Percentiles rank a stretch among this genome's conserved stretches.
phyloP scores from a whole-genome alignment of 2,797 vertebrate species.

The Rhinichthys osculus region DNA sequence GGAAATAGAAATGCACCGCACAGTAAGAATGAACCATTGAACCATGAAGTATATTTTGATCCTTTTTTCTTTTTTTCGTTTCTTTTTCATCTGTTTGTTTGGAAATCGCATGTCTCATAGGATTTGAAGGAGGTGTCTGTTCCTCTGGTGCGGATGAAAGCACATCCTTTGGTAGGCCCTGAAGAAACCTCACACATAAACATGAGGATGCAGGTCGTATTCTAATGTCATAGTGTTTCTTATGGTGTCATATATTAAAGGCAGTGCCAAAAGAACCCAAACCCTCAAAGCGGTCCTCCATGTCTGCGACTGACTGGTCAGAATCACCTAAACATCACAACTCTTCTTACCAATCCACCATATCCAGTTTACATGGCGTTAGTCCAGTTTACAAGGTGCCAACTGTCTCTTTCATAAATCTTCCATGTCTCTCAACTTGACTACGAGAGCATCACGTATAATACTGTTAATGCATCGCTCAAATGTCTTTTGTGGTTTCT shows the following conservation, averaged over 20 bases:
- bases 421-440: neutral
- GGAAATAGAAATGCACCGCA: neutral
- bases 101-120: neutral
- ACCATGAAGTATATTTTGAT: neutral
- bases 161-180: constrained; percentile 23
- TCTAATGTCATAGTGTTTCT: neutral
- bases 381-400: constrained; percentile 12
- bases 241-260: constrained; percentile 9
- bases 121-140: constrained; percentile 40
- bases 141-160: constrained; percentile 25
- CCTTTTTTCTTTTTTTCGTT: neutral
- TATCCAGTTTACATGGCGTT: neutral
- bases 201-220: neutral
- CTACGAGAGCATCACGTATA: no score
- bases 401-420: neutral
- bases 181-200: neutral
- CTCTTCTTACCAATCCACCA: constrained; percentile 4
- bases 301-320: constrained; percentile 9
- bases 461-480: neutral
- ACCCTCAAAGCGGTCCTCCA: constrained; percentile 8
- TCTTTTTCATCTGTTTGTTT: neutral
- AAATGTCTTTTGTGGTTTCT: constrained; percentile 16
- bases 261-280: constrained; percentile 10
- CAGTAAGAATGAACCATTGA: neutral
- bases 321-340: constrained; percentile 10